A percentile compares a stretch with the other conserved stretches of the same genome.
These are phyloP conservation scores for Seriola aureovittata DNA, from an alignment of 2,113 vertebrate genomes.

Conservation along the genomic window DNA sequence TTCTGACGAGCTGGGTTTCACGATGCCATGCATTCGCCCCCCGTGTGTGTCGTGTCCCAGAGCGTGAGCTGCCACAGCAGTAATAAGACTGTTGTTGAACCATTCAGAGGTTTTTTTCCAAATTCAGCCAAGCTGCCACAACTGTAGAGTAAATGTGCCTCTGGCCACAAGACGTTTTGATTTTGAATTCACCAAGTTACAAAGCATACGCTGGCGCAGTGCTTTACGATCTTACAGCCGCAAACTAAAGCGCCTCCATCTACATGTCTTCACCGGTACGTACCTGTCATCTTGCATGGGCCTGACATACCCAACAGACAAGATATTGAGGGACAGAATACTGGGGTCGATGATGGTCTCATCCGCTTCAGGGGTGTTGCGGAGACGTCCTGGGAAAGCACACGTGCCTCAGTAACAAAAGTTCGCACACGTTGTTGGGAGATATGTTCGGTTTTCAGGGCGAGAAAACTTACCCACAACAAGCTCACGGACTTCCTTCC, in stretches of 20 bases:
- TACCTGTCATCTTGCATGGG: slow-evolving; percentile 95
- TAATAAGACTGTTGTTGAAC: slow-evolving; percentile 7
- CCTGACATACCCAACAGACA: slow-evolving; percentile 90
- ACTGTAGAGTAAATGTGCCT: neutral
- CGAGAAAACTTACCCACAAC: slow-evolving; percentile 92
- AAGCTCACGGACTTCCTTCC: slow-evolving; percentile 96
- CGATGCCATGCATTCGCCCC: slow-evolving; percentile 54
- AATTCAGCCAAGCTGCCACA: slow-evolving; percentile 32
- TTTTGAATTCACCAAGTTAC: neutral
- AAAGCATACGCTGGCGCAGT: neutral
- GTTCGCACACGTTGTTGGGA: neutral
- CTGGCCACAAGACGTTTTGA: neutral
- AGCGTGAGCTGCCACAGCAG: slow-evolving; percentile 30
- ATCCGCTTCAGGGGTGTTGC: slow-evolving; percentile 93
- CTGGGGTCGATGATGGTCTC: slow-evolving; percentile 96
- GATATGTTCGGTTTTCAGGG: neutral
- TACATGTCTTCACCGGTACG: slow-evolving; percentile 52
- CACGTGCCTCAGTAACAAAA: neutral
- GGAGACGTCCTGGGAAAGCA: slow-evolving; percentile 89
- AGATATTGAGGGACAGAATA: slow-evolving; percentile 96
- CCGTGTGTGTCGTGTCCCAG: slow-evolving; percentile 9
- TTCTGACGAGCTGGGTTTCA: slow-evolving; percentile 14
- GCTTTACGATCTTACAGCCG: neutral
- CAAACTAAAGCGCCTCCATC: neutral
- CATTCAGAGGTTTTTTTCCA: slow-evolving; percentile 19